A percentile compares a stretch with the other conserved stretches of the same genome.
phyloP scores from a whole-genome alignment of 2,888 invertebrate species.

The Timema podura region DNA sequence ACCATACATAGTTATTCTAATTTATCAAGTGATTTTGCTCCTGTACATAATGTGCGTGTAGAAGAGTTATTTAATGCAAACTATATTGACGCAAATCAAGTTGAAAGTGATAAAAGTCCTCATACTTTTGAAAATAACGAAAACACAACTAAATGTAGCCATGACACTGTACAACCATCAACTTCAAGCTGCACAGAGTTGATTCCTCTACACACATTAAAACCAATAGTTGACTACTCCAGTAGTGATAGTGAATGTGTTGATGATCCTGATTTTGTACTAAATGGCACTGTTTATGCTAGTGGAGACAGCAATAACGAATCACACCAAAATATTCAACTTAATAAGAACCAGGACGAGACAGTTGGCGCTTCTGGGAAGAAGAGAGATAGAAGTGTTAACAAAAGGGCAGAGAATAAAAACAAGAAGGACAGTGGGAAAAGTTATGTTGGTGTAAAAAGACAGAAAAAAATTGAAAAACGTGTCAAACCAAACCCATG shows the following conservation, averaged over 20 bases:
- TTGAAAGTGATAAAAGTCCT: neutral
- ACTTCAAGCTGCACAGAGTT: neutral
- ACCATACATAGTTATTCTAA: too few species aligned
- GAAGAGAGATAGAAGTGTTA: neutral
- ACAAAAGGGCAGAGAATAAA: neutral
- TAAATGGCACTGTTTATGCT: neutral
- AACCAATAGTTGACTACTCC: slow-evolving; percentile 3
- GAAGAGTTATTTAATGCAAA: neutral
- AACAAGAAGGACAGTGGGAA: neutral
- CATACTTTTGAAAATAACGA: neutral
- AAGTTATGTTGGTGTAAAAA: neutral
- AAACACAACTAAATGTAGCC: too few species aligned
- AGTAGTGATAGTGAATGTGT: slow-evolving; percentile 4
- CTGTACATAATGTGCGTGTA: neutral
- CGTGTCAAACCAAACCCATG: too few species aligned
- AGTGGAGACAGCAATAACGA: neutral
- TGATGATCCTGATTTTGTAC: slow-evolving; percentile 6
- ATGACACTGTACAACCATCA: neutral
- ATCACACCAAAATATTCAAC: neutral
- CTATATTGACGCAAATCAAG: neutral
- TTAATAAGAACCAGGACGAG: neutral
- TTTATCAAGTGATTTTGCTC: too few species aligned
- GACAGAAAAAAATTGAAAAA: neutral
- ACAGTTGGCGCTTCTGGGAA: slow-evolving; percentile 2
- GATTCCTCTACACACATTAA: neutral